Conservation (phyloP, 2,113 vertebrate genomes). For the Tragelaphus imberbis region DNA sequence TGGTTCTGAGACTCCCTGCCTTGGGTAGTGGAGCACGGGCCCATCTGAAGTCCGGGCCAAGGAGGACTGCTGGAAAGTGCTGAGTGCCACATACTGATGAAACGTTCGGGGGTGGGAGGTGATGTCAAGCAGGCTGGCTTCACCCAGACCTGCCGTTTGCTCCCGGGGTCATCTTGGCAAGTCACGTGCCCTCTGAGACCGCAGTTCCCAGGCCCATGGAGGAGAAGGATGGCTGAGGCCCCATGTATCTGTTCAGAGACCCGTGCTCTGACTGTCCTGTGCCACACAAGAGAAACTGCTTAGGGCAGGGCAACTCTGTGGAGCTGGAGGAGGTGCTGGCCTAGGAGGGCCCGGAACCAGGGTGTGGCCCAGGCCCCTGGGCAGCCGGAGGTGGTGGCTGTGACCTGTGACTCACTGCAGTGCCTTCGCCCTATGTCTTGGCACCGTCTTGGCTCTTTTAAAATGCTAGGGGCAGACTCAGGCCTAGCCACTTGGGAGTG, state of each 20-base stretch:
- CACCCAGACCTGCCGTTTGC: rapidly evolving
- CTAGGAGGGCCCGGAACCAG: neutral
- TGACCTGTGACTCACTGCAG: rapidly evolving
- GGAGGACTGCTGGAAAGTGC: neutral
- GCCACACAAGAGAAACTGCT: rapidly evolving
- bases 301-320: neutral
- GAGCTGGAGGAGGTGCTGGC: rapidly evolving
- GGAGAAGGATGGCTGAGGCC: neutral
- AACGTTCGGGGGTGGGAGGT: rapidly evolving
- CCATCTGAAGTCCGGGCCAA: rapidly evolving
- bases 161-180: rapidly evolving
- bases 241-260: rapidly evolving
- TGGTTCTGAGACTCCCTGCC: neutral
- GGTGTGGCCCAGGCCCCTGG: rapidly evolving
- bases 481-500: neutral
- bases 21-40: rapidly evolving
- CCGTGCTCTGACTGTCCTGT: rapidly evolving
- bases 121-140: neutral
- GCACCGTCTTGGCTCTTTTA: rapidly evolving
- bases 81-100: rapidly evolving
- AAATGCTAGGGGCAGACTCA: neutral
- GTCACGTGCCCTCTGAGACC: rapidly evolving
- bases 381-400: rapidly evolving
- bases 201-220: rapidly evolving
- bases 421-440: rapidly evolving